Base-by-base conservation (phyloP, 2,888 invertebrate species). In the Spodoptera picta region DNA sequence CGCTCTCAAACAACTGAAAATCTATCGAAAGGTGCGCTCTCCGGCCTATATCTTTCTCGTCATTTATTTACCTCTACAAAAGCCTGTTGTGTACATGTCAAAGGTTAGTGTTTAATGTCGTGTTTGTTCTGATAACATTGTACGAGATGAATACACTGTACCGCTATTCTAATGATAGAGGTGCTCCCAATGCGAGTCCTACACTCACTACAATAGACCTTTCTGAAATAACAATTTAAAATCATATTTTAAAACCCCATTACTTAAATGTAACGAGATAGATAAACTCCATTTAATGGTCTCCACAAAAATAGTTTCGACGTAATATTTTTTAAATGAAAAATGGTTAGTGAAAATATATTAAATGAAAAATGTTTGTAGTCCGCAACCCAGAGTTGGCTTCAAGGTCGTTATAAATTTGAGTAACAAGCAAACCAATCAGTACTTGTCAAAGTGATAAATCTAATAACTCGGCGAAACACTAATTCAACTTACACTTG, bases 371-470 rank as follows among this genome's bases (percentile, higher is more conserved):
- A 80, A 72, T 68, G 48, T 51, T 52, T 46, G 49, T 46, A 54
- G 58, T 55, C 62, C 47, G 55, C 64, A 68, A 73, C 69, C 64
- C 60, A 60, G 67, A 72, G 57, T 59, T 60, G 60, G 61, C 69
- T 73, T 66, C 58, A 75, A 75, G 77, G 67, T 67, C 69, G 59
- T 53, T 60, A 72, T 75, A 74, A 73, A 79, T 73, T 79, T 72
- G 58, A 76, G 69, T 77, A 76, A 81, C 82, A 85, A 85, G 78
- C 78, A 77, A 79, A 82, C 81, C 81, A 84, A 85, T 83, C 84
- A 84, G 77, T 79, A 68, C 69, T 81, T 73, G 76, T 79, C 78
- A 75, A 80, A 77, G 74, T 81, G 78, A 81, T 77, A 81, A 83
- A 83, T 80, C 74, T 80, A 80, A 81, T 84, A 73, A 75, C 76